Evolutionary conservation across 2,113 vertebrate genomes (phyloP).

Genomic region (Cynoglossus semilaevis): DNA sequence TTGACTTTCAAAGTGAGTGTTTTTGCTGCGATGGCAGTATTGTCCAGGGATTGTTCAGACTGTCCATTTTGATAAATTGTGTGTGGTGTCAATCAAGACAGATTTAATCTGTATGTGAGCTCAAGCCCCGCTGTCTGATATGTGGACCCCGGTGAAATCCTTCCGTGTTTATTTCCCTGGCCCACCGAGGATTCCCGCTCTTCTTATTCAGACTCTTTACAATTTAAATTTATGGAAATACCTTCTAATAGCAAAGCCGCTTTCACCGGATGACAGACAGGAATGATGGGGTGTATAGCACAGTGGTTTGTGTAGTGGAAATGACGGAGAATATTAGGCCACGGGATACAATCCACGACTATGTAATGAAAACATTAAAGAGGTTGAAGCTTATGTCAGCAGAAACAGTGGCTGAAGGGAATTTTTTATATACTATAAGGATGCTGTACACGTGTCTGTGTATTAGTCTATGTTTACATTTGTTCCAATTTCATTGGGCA

Average conservation of each 20-base stretch:
- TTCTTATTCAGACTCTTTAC: slow-evolving; percentile 63
- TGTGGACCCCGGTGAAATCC: slow-evolving; percentile 52
- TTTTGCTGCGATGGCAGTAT: not conserved
- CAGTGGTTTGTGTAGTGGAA: slow-evolving; percentile 8
- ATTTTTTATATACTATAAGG: slow-evolving; percentile 56
- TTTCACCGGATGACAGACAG: slow-evolving; percentile 81
- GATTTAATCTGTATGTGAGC: slow-evolving; percentile 20
- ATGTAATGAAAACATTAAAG: slow-evolving; percentile 14
- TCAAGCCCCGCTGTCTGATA: slow-evolving; percentile 50
- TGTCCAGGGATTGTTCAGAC: slow-evolving; percentile 13
- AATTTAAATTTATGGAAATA: slow-evolving; percentile 80
- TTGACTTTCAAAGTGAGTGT: slow-evolving; percentile 45
- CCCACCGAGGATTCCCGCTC: slow-evolving; percentile 40
- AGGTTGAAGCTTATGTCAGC: slow-evolving; percentile 34
- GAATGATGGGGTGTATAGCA: slow-evolving; percentile 69
- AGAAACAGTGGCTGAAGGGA: slow-evolving; percentile 36
- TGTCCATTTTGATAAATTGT: slow-evolving; percentile 29
- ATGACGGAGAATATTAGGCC: slow-evolving; percentile 27
- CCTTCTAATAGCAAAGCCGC: slow-evolving; percentile 78
- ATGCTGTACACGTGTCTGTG: too few species aligned
- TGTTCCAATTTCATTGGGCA: too few species aligned
- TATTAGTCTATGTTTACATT: too few species aligned
- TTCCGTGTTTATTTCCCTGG: slow-evolving; percentile 49
- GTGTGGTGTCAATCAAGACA: slow-evolving; percentile 56
- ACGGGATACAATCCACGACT: slow-evolving; percentile 33